Base-by-base conservation (phyloP, 2,888 invertebrate genomes). In the Dicycla oo region DNA sequence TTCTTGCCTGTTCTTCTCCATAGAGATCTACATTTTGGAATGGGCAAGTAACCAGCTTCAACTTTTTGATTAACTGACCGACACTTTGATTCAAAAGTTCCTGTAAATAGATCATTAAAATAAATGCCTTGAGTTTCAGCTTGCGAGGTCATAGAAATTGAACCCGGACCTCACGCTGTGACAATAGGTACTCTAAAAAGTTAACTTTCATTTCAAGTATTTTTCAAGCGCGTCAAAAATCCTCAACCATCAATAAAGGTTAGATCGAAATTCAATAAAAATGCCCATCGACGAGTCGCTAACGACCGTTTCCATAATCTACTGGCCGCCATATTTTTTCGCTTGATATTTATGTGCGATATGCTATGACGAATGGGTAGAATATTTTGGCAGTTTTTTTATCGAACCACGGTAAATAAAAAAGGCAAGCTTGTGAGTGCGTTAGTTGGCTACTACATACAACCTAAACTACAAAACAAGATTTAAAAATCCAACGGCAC, bases 181-280 rank as follows among this genome's bases (percentile, higher is more conserved):
- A n/a, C n/a, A 30, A 30, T 30, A 30, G 30, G 30, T 30, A 30
- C 4, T n/a, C 49, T 49, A 51, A 10, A 13, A 38, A 67, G 3
- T 20, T 15, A 53, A 18, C 23, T 2, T 2, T 18, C n/a, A 51
- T 63, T 47, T 56, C 54, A 49, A 56, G 30, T 30, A 72, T 61
- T 72, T 62, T 56, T 43, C 72, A 61, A 49, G 13, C 38, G n/a
- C 47, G 60, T 60, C 67, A 67, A n/a, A 61, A 68, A 68, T 75
- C 3, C 68, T 20, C 11, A 34, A 8, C 49, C 61, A 62, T 69
- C 61, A 69, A 75, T 75, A 75, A 75, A 75, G 45, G 56, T 57
- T 62, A 58, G 58, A 43, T 60, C 40, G 75, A 76, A 76, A 69
- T 76, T 76, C 77, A 76, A 76, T 77, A 66, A 77, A 76, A 77